These are phyloP conservation scores for Lasiommata megera DNA, from an alignment of 2,888 invertebrate species.

Conservation along the genomic window DNA sequence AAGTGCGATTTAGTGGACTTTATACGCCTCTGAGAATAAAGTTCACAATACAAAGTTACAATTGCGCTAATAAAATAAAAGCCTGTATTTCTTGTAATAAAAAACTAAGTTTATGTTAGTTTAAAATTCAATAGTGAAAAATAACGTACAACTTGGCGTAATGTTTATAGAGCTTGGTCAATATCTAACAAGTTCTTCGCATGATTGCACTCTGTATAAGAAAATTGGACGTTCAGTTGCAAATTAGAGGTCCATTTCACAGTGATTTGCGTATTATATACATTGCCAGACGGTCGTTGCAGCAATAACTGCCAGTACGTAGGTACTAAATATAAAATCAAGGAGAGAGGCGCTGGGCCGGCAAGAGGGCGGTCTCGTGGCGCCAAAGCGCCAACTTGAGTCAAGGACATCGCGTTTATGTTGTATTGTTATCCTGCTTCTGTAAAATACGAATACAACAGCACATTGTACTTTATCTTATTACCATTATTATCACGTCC, in stretches of 20 bases:
- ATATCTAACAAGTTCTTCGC: background rate
- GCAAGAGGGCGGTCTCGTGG: constrained; percentile 37
- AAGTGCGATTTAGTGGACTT: too few species aligned
- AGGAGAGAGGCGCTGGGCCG: constrained; percentile 33
- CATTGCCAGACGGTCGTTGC: constrained; percentile 46
- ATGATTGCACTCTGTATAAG: constrained; percentile 13
- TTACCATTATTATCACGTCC: constrained; percentile 26
- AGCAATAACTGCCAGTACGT: constrained; percentile 21
- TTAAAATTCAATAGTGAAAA: too few species aligned
- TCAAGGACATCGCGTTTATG: constrained; percentile 51
- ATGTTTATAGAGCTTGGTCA: too few species aligned
- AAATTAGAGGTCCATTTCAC: constrained; percentile 43
- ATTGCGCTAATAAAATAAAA: too few species aligned
- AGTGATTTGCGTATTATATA: constrained; percentile 54
- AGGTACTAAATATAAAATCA: constrained; percentile 46
- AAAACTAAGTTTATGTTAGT: too few species aligned
- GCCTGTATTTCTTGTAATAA: too few species aligned
- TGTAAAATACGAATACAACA: constrained; percentile 19
- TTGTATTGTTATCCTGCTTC: constrained; percentile 23
- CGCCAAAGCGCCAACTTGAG: constrained; percentile 51
- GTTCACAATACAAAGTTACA: too few species aligned
- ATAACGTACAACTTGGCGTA: too few species aligned
- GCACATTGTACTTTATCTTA: constrained; percentile 17
- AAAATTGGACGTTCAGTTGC: constrained; percentile 42
- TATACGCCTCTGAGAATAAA: too few species aligned